Percentiles rank a stretch among this genome's conserved stretches.
Conservation (phyloP, 1,140 invertebrate species). For the Cheumatopsyche charites region DNA sequence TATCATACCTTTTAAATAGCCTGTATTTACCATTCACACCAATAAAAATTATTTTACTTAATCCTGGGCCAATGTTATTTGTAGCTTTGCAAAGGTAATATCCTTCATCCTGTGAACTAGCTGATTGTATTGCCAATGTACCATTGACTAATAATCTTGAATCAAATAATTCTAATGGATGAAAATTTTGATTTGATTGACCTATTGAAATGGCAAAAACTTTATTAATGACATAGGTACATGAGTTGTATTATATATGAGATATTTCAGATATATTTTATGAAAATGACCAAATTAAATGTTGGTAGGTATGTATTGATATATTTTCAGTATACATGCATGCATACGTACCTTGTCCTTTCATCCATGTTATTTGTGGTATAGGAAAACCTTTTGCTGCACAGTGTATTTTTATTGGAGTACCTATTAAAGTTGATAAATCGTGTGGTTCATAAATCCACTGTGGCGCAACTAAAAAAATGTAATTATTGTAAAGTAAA, state of each 20-base stretch:
- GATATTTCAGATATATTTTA: not conserved
- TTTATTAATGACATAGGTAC: not conserved
- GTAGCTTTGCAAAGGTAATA: slow-evolving; percentile 85
- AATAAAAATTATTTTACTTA: slow-evolving; percentile 78
- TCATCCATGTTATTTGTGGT: slow-evolving; percentile 78
- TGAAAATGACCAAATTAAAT: no score
- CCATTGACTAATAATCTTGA: slow-evolving; percentile 65
- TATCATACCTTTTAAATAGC: slow-evolving; percentile 27
- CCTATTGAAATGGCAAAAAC: slow-evolving; percentile 19
- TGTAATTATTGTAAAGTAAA: not conserved
- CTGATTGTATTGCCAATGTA: slow-evolving; percentile 73
- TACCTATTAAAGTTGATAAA: slow-evolving; percentile 73
- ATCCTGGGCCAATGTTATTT: slow-evolving; percentile 81
- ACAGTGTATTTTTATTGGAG: slow-evolving; percentile 76
- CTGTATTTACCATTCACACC: slow-evolving; percentile 83
- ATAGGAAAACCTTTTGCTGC: slow-evolving; percentile 79
- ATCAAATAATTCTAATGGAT: slow-evolving; percentile 53
- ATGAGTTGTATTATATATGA: no score
- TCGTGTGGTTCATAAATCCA: slow-evolving; percentile 84
- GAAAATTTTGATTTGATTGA: slow-evolving; percentile 36
- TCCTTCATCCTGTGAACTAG: slow-evolving; percentile 76
- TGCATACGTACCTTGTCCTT: slow-evolving; percentile 49
- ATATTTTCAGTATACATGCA: no score
- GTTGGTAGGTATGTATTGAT: no score
- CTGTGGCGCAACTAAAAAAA: slow-evolving; percentile 75